phyloP scores from a whole-genome alignment of 2,113 vertebrate species.

The Ailuropoda melanoleuca region DNA sequence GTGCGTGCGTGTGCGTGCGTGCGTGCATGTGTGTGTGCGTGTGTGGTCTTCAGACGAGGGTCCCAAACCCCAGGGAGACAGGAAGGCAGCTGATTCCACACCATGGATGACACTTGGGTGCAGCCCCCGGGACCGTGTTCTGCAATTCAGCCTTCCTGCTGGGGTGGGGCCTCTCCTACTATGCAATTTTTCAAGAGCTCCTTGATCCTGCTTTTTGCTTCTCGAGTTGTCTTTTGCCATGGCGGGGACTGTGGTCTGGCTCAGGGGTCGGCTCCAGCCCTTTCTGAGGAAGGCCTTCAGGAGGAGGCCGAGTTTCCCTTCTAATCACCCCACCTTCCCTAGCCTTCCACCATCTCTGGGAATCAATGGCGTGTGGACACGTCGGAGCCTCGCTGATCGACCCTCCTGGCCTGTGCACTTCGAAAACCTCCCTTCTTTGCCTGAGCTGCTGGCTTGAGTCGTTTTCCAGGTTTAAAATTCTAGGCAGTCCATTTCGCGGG shows the following conservation, averaged over 20 bases:
- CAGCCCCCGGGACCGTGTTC: background rate
- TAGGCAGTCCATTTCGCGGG: background rate
- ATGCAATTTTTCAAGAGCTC: slow-evolving; percentile 79
- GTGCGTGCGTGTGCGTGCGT: fast-evolving
- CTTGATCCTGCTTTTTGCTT: slow-evolving; percentile 60
- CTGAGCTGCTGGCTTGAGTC: background rate
- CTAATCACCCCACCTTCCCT: background rate
- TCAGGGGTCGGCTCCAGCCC: background rate
- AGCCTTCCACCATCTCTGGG: background rate
- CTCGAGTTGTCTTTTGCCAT: background rate
- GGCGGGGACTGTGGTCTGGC: background rate
- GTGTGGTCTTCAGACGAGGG: slow-evolving; percentile 46
- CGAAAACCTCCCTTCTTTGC: background rate
- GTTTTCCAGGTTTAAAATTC: background rate
- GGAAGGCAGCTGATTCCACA: background rate
- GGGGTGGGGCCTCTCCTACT: slow-evolving; percentile 57
- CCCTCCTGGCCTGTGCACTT: background rate
- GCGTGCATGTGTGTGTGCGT: background rate
- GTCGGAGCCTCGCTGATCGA: background rate
- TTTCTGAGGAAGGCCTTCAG: background rate
- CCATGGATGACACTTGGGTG: fast-evolving
- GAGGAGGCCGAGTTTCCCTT: background rate
- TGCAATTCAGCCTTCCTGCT: background rate
- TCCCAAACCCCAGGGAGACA: background rate
- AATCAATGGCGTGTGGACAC: background rate